These are phyloP conservation scores for Polypterus senegalus DNA, from an alignment of 2,113 vertebrate species.

Conservation along the genomic window DNA sequence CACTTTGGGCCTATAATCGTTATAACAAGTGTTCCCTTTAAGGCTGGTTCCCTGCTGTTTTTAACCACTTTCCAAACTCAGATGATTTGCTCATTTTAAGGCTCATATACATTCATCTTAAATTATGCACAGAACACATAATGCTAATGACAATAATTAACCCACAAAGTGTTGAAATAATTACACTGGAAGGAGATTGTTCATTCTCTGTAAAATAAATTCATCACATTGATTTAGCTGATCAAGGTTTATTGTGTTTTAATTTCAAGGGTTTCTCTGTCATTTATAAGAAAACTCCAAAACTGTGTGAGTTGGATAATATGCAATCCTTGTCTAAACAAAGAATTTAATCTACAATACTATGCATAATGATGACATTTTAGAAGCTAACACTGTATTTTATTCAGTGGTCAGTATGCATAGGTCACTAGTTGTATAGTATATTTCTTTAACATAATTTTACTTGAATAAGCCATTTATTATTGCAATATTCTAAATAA, in stretches of 20 bases:
- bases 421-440: too few species aligned
- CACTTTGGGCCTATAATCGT: conserved; percentile 89
- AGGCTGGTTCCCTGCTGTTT: conserved; percentile 93
- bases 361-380: too few species aligned
- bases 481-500: too few species aligned
- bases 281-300: conserved; percentile 25
- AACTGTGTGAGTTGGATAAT: too few species aligned
- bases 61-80: conserved; percentile 82
- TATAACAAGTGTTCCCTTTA: conserved; percentile 98
- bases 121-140: conserved; percentile 87
- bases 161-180: conserved; percentile 92
- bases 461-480: too few species aligned
- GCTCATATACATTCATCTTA: conserved; percentile 70
- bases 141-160: conserved; percentile 98
- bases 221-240: conserved; percentile 37
- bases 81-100: conserved; percentile 87
- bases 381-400: too few species aligned
- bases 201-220: conserved; percentile 43
- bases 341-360: too few species aligned
- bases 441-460: too few species aligned
- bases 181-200: conserved; percentile 62
- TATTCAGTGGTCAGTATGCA: too few species aligned
- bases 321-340: too few species aligned
- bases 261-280: conserved; percentile 33
- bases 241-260: conserved; percentile 56